A percentile compares a stretch with the other conserved stretches of the same genome.
phyloP scores from a whole-genome alignment of 2,797 vertebrate species.

The Acanthornis magna region DNA sequence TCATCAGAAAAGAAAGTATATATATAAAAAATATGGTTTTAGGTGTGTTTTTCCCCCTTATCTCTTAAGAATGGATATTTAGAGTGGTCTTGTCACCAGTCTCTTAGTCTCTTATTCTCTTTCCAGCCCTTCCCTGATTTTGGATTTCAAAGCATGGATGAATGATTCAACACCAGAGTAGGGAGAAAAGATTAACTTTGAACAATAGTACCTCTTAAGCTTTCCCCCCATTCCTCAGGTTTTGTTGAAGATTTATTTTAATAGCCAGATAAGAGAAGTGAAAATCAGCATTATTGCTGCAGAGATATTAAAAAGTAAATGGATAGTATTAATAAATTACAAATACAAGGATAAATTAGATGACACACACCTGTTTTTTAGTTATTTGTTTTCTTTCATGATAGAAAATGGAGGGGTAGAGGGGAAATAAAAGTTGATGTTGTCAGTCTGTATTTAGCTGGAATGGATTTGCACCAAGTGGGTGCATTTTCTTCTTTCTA shows the following conservation, averaged over 20 bases:
- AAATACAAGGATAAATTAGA: conserved; percentile 51
- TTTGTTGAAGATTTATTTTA: conserved; percentile 49
- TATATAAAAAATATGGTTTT: conserved; percentile 33
- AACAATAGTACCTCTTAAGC: background rate
- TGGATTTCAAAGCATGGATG: background rate
- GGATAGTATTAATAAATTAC: conserved; percentile 56
- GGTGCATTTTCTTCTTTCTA: conserved; percentile 31
- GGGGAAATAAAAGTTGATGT: conserved; percentile 15
- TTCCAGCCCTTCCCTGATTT: background rate
- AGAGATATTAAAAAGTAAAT: conserved; percentile 39
- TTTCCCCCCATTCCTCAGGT: background rate
- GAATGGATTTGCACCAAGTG: conserved; percentile 19
- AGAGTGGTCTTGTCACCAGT: background rate
- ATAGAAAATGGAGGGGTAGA: background rate
- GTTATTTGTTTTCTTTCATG: conserved; percentile 33
- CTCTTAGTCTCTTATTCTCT: background rate
- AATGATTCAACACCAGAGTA: background rate
- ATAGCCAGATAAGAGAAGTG: conserved; percentile 13
- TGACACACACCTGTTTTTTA: background rate
- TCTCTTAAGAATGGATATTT: conserved; percentile 43
- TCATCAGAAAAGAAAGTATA: conserved; percentile 60
- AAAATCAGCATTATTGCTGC: conserved; percentile 7
- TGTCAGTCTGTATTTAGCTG: conserved; percentile 16
- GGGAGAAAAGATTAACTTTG: conserved; percentile 20
- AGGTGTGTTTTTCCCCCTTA: background rate